Base-by-base conservation (phyloP, 2,888 invertebrate genomes). In the Erannis defoliaria region DNA sequence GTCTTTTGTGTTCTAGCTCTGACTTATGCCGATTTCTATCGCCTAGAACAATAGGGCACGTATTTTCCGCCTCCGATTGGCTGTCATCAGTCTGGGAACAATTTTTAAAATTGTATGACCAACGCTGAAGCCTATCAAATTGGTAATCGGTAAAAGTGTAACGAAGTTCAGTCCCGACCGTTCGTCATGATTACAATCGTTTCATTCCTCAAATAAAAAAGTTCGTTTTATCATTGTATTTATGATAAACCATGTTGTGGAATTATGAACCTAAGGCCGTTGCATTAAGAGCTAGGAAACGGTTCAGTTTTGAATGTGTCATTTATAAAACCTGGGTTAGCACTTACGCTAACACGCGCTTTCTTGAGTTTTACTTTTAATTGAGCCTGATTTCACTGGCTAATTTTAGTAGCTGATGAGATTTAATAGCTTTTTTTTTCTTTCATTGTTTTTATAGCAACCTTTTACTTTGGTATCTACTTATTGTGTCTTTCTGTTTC, bases 81-180 rank as follows among this genome's bases (percentile, higher is more conserved):
- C 48, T 56, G 55, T 62, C 71, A 70, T 70, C 49, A 37, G 71
- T 62, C 70, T 70, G 74, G 72, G 74, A 77, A 76, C 66, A 67
- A 54, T 67, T 70, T 68, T 45, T 67, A n/a, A n/a, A n/a, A n/a
- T n/a, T n/a, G n/a, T 68, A 43, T 63, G 9, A 14, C 42, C 26
- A 68, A 64, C 66, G 67, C 66, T 51, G 68, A 66, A 75, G 78
- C 72, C 73, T 71, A 75, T 77, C 80, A 68, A 80, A 79, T 80
- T 67, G 74, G 55, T 79, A 85, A 85, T 87, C 78, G 84, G 85
- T 85, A 86, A 87, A 86, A 86, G 85, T 86, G 83, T 85, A 85
- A 78, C 85, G 77, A 68, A 68, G 71, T 74, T 74, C 72, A 74
- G 69, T 64, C 72, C 71, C 72, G 72, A 59, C 40, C 73, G 60